Evolutionary conservation across 1,140 invertebrate genomes (phyloP).

Genomic region (Heliconius hewitsoni): DNA sequence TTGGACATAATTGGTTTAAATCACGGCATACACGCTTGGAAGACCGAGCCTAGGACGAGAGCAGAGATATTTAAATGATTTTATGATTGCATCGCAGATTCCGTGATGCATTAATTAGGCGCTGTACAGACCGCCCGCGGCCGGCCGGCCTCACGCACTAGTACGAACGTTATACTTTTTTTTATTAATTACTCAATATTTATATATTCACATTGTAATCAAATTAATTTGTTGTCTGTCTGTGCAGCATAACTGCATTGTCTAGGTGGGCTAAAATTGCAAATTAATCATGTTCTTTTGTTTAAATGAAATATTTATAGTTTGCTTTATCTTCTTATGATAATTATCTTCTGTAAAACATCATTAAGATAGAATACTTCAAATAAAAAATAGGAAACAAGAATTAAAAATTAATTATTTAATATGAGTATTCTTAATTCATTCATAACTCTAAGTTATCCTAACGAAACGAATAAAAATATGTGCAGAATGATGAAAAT

Average conservation of each 20-base stretch:
- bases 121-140: not conserved
- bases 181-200: not conserved
- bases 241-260: not conserved
- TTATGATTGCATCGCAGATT: slow-evolving; percentile 2
- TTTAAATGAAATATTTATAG: too few relatives aligned
- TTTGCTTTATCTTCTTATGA: too few relatives aligned
- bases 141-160: not conserved
- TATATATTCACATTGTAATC: not conserved
- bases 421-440: too few relatives aligned
- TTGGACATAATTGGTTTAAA: not conserved
- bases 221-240: not conserved
- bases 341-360: too few relatives aligned
- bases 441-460: too few relatives aligned
- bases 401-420: too few relatives aligned
- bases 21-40: not conserved
- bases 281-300: not conserved
- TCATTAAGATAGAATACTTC: too few relatives aligned
- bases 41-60: not conserved
- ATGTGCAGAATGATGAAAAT: too few relatives aligned
- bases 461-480: too few relatives aligned
- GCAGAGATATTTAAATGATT: not conserved
- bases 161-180: not conserved
- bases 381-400: too few relatives aligned
- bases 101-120: not conserved
- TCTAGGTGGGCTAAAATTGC: not conserved